Evolutionary conservation across 2,888 invertebrate genomes (phyloP).

Genomic region (Falcaria lacertinaria): DNA sequence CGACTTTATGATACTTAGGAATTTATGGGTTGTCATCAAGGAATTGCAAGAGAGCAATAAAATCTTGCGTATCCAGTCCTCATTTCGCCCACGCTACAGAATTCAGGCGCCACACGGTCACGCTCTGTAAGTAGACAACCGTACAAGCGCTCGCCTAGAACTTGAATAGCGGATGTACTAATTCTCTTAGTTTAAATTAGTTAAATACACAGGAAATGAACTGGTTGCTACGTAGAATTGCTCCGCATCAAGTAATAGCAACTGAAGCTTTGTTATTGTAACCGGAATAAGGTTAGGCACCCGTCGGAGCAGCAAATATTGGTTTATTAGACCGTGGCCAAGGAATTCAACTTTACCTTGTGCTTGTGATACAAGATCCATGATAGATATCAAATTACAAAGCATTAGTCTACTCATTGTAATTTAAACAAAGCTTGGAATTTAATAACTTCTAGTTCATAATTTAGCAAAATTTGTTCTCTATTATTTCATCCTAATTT

Average conservation of each 20-base stretch:
- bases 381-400: slow-evolving; percentile 38
- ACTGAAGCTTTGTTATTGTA: neutral
- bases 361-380: slow-evolving; percentile 39
- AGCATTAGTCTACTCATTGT: slow-evolving; percentile 23
- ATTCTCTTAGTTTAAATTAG: slow-evolving; percentile 28
- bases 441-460: neutral
- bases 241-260: slow-evolving; percentile 4
- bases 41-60: slow-evolving; percentile 64
- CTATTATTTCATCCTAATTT: too few relatives aligned
- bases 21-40: slow-evolving; percentile 46
- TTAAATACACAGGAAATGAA: slow-evolving; percentile 16
- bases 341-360: slow-evolving; percentile 42
- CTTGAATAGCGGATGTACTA: slow-evolving; percentile 16
- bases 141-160: slow-evolving; percentile 9
- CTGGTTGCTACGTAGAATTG: slow-evolving; percentile 19
- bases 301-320: slow-evolving; percentile 15
- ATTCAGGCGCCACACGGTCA: slow-evolving; percentile 60
- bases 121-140: slow-evolving; percentile 21
- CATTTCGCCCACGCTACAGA: slow-evolving; percentile 67
- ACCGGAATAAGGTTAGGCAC: neutral
- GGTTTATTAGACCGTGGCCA: slow-evolving; percentile 48
- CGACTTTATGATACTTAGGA: slow-evolving; percentile 25
- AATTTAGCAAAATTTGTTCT: too few relatives aligned
- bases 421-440: neutral
- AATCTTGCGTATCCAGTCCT: slow-evolving; percentile 55